These are phyloP conservation scores for Phenganax marumi DNA, from an alignment of 92 coral and sea anemone species.

Conservation along the genomic window DNA sequence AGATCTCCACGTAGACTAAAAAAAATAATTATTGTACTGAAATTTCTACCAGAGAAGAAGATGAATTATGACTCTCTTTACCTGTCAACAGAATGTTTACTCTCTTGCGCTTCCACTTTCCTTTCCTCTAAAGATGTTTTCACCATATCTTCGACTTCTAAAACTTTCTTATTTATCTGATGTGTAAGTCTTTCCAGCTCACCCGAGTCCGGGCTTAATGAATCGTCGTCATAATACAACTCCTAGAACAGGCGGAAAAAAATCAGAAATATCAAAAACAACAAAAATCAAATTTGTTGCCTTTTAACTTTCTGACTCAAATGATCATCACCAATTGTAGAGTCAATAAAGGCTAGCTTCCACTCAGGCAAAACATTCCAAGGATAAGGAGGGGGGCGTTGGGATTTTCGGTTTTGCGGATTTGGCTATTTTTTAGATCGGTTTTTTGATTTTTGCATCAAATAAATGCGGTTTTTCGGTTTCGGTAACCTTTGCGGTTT, in stretches of 20 bases:
- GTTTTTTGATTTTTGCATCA: no score
- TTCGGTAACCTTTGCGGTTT: no score
- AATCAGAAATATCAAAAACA: background rate
- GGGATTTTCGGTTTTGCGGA: no score
- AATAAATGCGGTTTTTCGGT: no score
- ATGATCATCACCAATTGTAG: background rate
- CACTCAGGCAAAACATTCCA: background rate
- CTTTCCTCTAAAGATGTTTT: slow-evolving; percentile 41
- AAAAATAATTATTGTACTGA: background rate
- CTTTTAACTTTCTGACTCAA: background rate
- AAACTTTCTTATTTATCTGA: slow-evolving; percentile 90
- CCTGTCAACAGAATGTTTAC: slow-evolving; percentile 8
- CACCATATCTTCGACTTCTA: slow-evolving; percentile 72
- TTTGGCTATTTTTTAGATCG: no score
- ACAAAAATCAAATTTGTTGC: background rate
- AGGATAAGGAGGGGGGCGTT: no score
- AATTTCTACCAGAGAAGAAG: background rate
- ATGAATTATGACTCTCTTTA: background rate
- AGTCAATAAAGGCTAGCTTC: background rate
- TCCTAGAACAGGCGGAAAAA: slow-evolving; percentile 54
- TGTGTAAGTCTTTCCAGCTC: slow-evolving; percentile 84
- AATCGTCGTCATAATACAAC: slow-evolving; percentile 93
- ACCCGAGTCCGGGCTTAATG: slow-evolving; percentile 70
- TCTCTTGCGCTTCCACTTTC: slow-evolving; percentile 9
- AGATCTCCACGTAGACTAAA: slow-evolving; percentile 71